Percentiles rank a stretch among this genome's conserved stretches.
Evolutionary conservation across 2,113 vertebrate species (phyloP).

Genomic region (Vulpes vulpes): DNA sequence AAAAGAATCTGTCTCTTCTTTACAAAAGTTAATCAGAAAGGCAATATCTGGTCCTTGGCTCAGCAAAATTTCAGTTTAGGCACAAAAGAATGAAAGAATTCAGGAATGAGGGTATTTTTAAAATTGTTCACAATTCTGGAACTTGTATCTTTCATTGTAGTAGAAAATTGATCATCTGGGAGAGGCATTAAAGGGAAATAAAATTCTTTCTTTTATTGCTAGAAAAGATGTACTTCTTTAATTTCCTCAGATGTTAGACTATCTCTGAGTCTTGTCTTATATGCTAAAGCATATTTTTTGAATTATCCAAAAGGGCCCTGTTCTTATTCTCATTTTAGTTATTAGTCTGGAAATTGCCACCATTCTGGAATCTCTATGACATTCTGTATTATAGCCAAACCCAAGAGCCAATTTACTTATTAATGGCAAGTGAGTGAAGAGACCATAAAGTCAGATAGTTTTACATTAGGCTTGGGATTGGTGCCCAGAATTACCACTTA

Average conservation of each 20-base stretch:
- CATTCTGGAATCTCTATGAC: constrained; percentile 71
- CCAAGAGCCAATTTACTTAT: constrained; percentile 76
- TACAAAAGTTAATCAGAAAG: constrained; percentile 35
- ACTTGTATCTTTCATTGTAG: constrained; percentile 68
- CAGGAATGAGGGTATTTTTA: constrained; percentile 50
- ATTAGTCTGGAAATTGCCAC: constrained; percentile 77
- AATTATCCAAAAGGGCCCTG: constrained; percentile 78
- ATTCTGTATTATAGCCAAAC: constrained; percentile 74
- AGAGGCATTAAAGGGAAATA: constrained; percentile 68
- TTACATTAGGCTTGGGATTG: constrained; percentile 63
- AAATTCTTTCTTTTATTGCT: constrained; percentile 73
- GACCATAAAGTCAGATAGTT: constrained; percentile 68
- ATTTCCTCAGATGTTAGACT: constrained; percentile 70
- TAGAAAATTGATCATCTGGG: constrained; percentile 76
- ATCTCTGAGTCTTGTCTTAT: constrained; percentile 68
- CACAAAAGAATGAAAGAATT: constrained; percentile 30
- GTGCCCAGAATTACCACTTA: constrained; percentile 70
- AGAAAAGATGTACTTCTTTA: constrained; percentile 73
- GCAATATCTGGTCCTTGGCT: neutral
- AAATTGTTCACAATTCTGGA: constrained; percentile 57
- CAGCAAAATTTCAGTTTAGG: constrained; percentile 59
- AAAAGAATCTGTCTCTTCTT: neutral
- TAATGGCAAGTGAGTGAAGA: constrained; percentile 70
- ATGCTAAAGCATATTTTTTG: constrained; percentile 72
- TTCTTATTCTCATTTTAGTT: constrained; percentile 80